phyloP scores from a whole-genome alignment of 2,797 vertebrate species.

The Falco rusticolus region DNA sequence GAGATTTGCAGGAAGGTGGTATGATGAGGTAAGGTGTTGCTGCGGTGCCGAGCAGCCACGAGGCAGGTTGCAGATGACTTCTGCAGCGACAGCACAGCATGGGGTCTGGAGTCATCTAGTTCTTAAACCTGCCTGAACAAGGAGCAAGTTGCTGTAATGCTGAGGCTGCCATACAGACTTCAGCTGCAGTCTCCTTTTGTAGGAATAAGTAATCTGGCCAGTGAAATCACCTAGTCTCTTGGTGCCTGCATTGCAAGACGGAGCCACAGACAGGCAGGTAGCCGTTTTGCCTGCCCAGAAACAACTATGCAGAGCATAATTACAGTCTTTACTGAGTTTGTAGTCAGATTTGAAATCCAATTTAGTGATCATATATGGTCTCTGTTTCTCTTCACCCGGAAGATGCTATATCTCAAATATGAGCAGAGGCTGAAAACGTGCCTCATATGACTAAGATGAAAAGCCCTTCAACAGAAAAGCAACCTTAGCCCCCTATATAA shows the following conservation, averaged over 20 bases:
- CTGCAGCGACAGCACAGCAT: neutral
- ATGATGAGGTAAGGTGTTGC: neutral
- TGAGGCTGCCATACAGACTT: neutral
- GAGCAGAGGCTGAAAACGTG: neutral
- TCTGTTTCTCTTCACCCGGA: neutral
- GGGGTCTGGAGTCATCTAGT: neutral
- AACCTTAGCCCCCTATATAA: neutral
- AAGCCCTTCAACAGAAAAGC: neutral
- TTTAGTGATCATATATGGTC: neutral
- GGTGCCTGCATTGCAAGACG: neutral
- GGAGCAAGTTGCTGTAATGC: neutral
- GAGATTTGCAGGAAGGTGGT: neutral
- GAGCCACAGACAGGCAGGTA: neutral
- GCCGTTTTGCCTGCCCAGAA: neutral
- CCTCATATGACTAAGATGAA: neutral
- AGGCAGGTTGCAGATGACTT: neutral
- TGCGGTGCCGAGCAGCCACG: neutral
- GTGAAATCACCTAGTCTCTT: rapidly evolving
- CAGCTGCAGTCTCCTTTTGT: neutral
- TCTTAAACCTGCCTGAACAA: neutral
- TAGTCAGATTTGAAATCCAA: neutral
- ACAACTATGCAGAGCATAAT: neutral
- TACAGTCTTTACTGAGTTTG: neutral
- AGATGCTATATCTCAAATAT: neutral
- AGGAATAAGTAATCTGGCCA: neutral